These are phyloP conservation scores for Phoenoteleia sp. DNA, from an alignment of 2,888 invertebrate genomes.

Conservation along the genomic window DNA sequence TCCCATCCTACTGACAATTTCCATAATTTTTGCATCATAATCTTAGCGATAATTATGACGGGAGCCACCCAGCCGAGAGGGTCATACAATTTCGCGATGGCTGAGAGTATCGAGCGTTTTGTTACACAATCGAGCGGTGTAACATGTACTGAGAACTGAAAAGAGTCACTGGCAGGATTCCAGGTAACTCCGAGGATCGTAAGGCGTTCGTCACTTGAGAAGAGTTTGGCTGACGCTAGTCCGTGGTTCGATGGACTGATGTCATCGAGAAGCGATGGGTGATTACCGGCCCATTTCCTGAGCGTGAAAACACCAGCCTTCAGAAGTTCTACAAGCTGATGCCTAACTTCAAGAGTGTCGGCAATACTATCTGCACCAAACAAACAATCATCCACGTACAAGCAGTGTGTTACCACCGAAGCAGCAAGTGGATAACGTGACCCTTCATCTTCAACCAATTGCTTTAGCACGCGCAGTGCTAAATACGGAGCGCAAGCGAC, in stretches of 20 bases:
- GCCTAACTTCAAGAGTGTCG: too few species aligned
- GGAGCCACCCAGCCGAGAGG: background rate
- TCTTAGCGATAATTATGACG: too few species aligned
- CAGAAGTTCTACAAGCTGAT: background rate
- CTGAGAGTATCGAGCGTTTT: background rate
- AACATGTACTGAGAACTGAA: background rate
- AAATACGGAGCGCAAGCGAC: background rate
- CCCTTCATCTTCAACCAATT: background rate
- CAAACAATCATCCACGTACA: background rate
- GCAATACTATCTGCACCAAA: too few species aligned
- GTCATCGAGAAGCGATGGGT: too few species aligned
- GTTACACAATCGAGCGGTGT: background rate
- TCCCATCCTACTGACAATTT: too few species aligned
- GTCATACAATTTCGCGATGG: background rate
- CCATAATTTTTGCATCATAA: too few species aligned
- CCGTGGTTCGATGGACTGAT: too few species aligned
- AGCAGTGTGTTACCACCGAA: background rate
- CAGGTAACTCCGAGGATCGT: constrained; percentile 39
- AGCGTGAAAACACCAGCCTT: constrained; percentile 10
- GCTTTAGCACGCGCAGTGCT: background rate
- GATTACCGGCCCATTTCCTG: constrained; percentile 44
- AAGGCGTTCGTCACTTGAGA: too few species aligned
- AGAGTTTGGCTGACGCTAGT: too few species aligned
- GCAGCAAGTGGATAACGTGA: background rate
- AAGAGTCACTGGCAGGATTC: background rate